A percentile compares a stretch with the other conserved stretches of the same genome.
These are phyloP conservation scores for Leguminivora glycinivorella DNA, from an alignment of 1,140 invertebrate genomes.

Conservation along the genomic window DNA sequence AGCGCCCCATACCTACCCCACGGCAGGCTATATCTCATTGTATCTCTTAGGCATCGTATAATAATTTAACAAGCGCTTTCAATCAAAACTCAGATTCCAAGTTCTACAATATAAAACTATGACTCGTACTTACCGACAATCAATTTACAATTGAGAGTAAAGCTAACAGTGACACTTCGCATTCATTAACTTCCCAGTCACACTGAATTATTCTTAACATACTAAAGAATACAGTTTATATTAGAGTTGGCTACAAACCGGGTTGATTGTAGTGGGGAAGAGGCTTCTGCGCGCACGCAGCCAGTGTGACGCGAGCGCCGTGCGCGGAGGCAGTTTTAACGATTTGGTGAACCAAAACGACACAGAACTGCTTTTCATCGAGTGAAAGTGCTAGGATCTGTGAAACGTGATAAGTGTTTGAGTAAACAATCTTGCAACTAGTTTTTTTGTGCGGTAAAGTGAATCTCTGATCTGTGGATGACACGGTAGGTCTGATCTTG, in stretches of 20 bases:
- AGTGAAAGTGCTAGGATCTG: constrained; percentile 56
- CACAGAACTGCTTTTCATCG: constrained; percentile 45
- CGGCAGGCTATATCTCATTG: no score
- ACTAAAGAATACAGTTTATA: background rate
- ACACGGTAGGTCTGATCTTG: constrained; percentile 4
- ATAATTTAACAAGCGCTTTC: background rate
- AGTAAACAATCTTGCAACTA: constrained; percentile 36
- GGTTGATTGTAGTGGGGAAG: constrained; percentile 38
- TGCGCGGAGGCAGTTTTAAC: constrained; percentile 47
- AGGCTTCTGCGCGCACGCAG: constrained; percentile 52
- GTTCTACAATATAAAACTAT: background rate
- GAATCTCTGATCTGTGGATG: background rate
- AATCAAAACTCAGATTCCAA: background rate
- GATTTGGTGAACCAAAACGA: constrained; percentile 47
- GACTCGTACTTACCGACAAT: constrained; percentile 5
- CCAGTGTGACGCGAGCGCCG: constrained; percentile 49
- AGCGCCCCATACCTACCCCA: no score
- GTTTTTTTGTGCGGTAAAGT: background rate
- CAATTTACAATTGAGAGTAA: constrained; percentile 24
- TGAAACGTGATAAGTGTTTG: constrained; percentile 45
- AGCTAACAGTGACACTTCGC: constrained; percentile 22
- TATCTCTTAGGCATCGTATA: no score
- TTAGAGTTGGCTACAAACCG: background rate
- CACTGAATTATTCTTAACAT: background rate
- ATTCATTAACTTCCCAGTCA: background rate